Conservation (phyloP, 2,797 vertebrate species). For the Apogon talboti region DNA sequence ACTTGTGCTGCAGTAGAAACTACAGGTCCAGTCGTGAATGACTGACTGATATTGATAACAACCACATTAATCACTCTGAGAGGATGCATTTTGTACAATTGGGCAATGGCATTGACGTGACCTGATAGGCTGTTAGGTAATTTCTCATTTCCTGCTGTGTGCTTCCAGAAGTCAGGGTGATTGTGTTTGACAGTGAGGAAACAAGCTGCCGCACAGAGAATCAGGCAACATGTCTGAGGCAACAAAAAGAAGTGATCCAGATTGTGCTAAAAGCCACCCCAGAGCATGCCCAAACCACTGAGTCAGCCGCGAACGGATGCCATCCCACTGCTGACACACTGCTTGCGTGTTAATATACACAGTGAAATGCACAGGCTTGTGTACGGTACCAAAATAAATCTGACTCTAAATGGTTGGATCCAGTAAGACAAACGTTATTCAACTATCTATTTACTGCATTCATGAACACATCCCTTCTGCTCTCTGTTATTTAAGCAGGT, state of each 20-base stretch:
- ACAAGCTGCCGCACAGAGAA: constrained; percentile 44
- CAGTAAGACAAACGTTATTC: neutral
- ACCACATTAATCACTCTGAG: too few species aligned
- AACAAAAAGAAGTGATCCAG: constrained; percentile 50
- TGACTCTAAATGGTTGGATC: constrained; percentile 4
- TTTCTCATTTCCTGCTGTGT: constrained; percentile 1
- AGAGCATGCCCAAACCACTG: constrained; percentile 32
- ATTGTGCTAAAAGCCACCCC: constrained; percentile 45
- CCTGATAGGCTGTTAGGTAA: neutral
- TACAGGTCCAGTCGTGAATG: too few species aligned
- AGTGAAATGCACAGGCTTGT: neutral
- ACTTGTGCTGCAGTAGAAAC: too few species aligned
- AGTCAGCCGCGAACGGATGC: constrained; percentile 51
- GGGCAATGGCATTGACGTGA: neutral
- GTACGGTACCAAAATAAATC: constrained; percentile 13
- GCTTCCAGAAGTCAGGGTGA: constrained; percentile 29
- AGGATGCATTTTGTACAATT: too few species aligned
- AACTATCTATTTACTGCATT: too few species aligned
- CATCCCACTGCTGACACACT: constrained; percentile 31
- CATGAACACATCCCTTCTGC: too few species aligned
- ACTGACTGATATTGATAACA: too few species aligned
- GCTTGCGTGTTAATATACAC: constrained; percentile 13
- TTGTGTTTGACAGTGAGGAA: constrained; percentile 56
- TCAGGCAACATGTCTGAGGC: constrained; percentile 27
- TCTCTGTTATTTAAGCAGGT: too few species aligned